Base-by-base conservation (phyloP, 2,113 vertebrate genomes). In the Empidonax traillii region DNA sequence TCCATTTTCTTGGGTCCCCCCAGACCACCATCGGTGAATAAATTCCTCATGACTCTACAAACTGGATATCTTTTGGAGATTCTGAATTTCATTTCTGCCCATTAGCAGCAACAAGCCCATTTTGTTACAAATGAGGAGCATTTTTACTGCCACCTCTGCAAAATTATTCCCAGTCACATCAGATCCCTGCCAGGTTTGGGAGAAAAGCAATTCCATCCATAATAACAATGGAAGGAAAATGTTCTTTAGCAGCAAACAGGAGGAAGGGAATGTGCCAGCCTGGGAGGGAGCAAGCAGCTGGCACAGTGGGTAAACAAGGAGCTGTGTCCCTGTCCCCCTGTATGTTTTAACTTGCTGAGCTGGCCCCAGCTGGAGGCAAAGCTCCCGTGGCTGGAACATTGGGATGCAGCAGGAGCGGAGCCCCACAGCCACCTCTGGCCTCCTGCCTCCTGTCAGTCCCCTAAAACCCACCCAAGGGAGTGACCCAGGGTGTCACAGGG, bases 121-220 rank as follows among this genome's bases (percentile, higher is more conserved):
- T 49, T 12, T 21, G 8, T 14, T 22, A 17, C 72, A 15, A 10
- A 27, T 0, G 39, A 55, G 35, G 28, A n/a, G 31, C 0, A 6
- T 24, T 7, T 2, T 22, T 18, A 10, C 27, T 37, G 77, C 1
- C 24, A 9, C 28, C 55, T 23, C 4, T 0, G 12, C 41, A 31
- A 11, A 83, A 22, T 3, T 3, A 23, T 20, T 24, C 10, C 22
- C 28, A 5, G 31, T 20, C 71, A 2, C 59, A 11, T 4, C 25
- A 24, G 72, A 61, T 7, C 55, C 47, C 22, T 28, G 27, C 14
- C 47, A 25, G 28, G 14, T 6, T 4, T 5, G 59, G 39, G 62
- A 59, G 44, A 20, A n/a, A 56, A 71, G 10, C 28, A 30, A 25
- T 35, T 63, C 39, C 46, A 12, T 37, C 13, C 31, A 7, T 8